A percentile compares a stretch with the other conserved stretches of the same genome.
These are phyloP conservation scores for Urocynchramus pylzowi DNA, from an alignment of 2,113 vertebrate genomes.

Conservation along the genomic window DNA sequence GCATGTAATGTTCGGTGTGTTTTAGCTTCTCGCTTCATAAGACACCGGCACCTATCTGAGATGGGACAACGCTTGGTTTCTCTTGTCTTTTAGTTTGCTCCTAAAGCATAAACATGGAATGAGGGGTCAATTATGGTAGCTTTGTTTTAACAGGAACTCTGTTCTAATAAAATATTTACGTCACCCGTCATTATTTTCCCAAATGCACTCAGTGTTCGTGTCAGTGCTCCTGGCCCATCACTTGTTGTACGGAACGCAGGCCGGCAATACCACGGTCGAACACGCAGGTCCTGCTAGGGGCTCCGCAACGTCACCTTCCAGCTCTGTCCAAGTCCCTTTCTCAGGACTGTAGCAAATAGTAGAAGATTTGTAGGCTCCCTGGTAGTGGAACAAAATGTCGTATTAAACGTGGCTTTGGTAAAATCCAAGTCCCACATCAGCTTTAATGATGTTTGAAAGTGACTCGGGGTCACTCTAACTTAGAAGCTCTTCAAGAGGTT, in stretches of 20 bases:
- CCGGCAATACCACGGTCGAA: conserved; percentile 90
- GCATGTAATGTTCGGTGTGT: conserved; percentile 43
- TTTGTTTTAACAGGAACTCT: conserved; percentile 46
- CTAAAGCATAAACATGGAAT: conserved; percentile 65
- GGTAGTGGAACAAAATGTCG: conserved; percentile 52
- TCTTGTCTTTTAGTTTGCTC: conserved; percentile 45
- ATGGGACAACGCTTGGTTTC: conserved; percentile 33
- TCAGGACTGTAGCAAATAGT: conserved; percentile 99
- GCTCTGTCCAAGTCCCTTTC: conserved; percentile 95
- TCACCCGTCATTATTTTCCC: conserved; percentile 66
- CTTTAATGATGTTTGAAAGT: neutral
- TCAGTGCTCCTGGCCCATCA: conserved; percentile 60
- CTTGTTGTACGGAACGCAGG: conserved; percentile 96
- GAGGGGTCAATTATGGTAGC: conserved; percentile 47
- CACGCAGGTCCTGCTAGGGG: conserved; percentile 95
- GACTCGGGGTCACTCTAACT: neutral
- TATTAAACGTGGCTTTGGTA: neutral
- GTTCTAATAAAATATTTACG: conserved; percentile 38
- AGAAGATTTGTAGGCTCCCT: conserved; percentile 99
- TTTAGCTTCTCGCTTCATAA: conserved; percentile 51
- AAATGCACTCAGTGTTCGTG: conserved; percentile 28
- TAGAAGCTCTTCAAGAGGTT: neutral
- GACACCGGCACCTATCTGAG: conserved; percentile 58
- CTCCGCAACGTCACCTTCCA: conserved; percentile 97
- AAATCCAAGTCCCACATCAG: neutral